These are phyloP conservation scores for Gymnobelideus leadbeateri DNA, from an alignment of 2,113 vertebrate genomes.

Conservation along the genomic window DNA sequence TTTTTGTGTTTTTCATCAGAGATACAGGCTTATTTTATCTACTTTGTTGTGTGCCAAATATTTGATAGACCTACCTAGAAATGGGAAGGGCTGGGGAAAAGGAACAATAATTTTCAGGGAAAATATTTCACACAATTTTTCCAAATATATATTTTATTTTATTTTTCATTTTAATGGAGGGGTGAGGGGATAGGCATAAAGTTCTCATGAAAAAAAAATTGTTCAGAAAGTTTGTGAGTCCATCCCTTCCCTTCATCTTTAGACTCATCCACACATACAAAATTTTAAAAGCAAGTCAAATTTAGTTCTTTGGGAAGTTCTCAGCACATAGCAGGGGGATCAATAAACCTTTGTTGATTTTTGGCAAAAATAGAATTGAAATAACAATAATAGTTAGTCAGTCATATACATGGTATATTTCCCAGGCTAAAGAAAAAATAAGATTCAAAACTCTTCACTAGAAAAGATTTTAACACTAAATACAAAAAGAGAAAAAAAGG, in stretches of 20 bases:
- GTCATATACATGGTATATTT: neutral
- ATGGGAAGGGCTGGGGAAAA: neutral
- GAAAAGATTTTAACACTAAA: neutral
- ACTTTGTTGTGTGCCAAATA: neutral
- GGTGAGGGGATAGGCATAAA: neutral
- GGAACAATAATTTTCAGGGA: neutral
- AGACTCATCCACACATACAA: neutral
- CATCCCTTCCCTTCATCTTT: neutral
- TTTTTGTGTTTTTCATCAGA: neutral
- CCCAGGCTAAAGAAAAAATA: neutral
- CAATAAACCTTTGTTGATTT: neutral
- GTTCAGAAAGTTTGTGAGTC: neutral
- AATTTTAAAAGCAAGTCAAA: neutral
- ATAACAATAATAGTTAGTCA: neutral
- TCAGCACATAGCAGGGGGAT: neutral
- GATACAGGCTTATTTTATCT: neutral
- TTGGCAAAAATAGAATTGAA: neutral
- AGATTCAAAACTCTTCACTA: neutral
- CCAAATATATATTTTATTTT: neutral
- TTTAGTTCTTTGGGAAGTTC: neutral
- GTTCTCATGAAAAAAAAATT: neutral
- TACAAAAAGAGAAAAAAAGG: neutral
- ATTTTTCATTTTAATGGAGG: neutral
- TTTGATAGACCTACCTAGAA: neutral
- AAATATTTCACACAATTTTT: neutral